A percentile compares a stretch with the other conserved stretches of the same genome.
phyloP scores from a whole-genome alignment of 2,888 invertebrate species.

The Rotaria macrura region DNA sequence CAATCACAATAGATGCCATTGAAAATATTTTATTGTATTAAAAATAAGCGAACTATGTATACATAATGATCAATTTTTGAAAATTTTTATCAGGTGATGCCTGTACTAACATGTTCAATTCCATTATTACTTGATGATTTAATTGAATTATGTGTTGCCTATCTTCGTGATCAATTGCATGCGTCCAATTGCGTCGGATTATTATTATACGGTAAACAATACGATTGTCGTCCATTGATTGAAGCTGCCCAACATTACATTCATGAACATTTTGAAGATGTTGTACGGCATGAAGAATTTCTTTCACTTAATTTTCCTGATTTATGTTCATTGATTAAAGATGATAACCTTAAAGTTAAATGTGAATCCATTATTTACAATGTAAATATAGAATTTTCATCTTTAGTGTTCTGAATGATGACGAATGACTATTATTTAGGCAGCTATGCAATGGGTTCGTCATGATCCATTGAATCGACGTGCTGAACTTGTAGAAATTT shows the following conservation, averaged over 20 bases:
- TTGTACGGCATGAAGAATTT: conserved; percentile 83
- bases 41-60: too few relatives aligned
- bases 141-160: conserved; percentile 2
- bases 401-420: neutral
- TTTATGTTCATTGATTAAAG: conserved; percentile 68
- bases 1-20: too few relatives aligned
- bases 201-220: conserved; percentile 14
- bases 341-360: conserved; percentile 79
- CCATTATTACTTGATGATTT: neutral
- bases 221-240: neutral
- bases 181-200: neutral
- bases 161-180: conserved; percentile 5
- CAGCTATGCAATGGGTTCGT: conserved; percentile 59
- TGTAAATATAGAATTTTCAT: conserved; percentile 51
- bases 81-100: neutral
- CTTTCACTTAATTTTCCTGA: conserved; percentile 69
- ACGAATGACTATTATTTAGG: neutral
- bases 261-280: conserved; percentile 51
- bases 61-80: too few relatives aligned
- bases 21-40: too few relatives aligned
- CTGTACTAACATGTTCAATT: neutral
- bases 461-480: conserved; percentile 59
- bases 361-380: conserved; percentile 71
- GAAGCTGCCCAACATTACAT: conserved; percentile 45
- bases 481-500: conserved; percentile 72